Conservation (phyloP, 2,113 vertebrate species). For the Eulemur rufifrons region DNA sequence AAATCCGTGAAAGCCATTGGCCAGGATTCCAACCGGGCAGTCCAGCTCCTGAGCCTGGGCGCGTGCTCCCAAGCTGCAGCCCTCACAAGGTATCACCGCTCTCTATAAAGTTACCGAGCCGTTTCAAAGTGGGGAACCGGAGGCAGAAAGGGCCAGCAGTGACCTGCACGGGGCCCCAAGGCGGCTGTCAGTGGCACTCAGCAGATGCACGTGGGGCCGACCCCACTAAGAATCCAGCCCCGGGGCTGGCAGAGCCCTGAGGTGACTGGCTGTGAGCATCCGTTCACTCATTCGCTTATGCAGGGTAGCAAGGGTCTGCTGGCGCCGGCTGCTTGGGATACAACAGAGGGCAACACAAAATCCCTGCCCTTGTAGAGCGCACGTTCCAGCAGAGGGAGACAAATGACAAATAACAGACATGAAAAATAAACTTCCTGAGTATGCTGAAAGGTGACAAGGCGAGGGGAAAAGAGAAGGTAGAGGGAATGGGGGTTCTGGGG, state of each 20-base stretch:
- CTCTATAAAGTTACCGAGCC: not conserved
- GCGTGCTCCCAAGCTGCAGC: accelerated
- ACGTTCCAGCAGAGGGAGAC: not conserved
- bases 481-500: accelerated
- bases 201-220: not conserved
- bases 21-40: not conserved
- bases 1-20: not conserved
- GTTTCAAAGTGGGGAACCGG: not conserved
- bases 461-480: no score
- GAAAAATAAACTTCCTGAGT: accelerated
- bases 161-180: not conserved
- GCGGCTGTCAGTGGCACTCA: not conserved
- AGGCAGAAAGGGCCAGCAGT: not conserved
- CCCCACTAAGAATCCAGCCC: not conserved
- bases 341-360: not conserved
- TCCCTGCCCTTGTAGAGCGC: accelerated
- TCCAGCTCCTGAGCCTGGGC: not conserved
- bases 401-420: accelerated
- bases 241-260: not conserved
- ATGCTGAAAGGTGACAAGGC: accelerated
- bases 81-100: not conserved
- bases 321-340: not conserved
- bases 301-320: not conserved
- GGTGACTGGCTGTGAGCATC: not conserved
- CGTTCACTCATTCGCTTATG: no score